These are phyloP conservation scores for Cynopterus sphinx DNA, from an alignment of 2,797 vertebrate species.

Conservation along the genomic window DNA sequence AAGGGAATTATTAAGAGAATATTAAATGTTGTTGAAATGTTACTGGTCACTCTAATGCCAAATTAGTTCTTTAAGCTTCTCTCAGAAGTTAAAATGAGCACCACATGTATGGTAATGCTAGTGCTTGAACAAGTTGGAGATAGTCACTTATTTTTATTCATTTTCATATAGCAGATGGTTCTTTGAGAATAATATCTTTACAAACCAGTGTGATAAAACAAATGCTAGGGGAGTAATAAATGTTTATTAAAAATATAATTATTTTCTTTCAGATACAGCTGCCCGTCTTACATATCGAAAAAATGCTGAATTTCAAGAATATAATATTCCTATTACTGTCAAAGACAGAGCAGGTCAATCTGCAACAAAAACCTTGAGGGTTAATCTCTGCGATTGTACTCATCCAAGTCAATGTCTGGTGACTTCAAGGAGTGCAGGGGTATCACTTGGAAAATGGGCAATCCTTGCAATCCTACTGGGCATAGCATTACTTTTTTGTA, in stretches of 20 bases:
- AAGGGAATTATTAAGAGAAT: background rate
- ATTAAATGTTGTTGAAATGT: background rate
- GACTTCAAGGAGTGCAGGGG: fast-evolving
- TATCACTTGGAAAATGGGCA: constrained; percentile 87
- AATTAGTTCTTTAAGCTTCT: background rate
- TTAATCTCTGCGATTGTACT: constrained; percentile 88
- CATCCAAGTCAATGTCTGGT: constrained; percentile 65
- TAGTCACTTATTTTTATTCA: background rate
- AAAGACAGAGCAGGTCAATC: constrained; percentile 87
- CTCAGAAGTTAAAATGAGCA: background rate
- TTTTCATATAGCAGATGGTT: background rate
- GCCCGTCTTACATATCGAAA: constrained; percentile 83
- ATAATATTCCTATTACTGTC: constrained; percentile 84
- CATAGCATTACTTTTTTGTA: constrained; percentile 89
- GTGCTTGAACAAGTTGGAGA: background rate
- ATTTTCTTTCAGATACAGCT: constrained; percentile 85
- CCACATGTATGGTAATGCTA: background rate
- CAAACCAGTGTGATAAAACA: background rate
- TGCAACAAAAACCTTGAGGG: constrained; percentile 54
- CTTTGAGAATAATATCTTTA: background rate
- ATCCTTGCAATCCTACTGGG: constrained; percentile 91
- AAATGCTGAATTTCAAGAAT: constrained; percentile 79
- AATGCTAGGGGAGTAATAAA: background rate
- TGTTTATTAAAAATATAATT: background rate
- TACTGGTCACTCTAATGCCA: background rate